These are phyloP conservation scores for Acropora yongei DNA, from an alignment of 64 coral and sea anemone genomes.

Conservation along the genomic window DNA sequence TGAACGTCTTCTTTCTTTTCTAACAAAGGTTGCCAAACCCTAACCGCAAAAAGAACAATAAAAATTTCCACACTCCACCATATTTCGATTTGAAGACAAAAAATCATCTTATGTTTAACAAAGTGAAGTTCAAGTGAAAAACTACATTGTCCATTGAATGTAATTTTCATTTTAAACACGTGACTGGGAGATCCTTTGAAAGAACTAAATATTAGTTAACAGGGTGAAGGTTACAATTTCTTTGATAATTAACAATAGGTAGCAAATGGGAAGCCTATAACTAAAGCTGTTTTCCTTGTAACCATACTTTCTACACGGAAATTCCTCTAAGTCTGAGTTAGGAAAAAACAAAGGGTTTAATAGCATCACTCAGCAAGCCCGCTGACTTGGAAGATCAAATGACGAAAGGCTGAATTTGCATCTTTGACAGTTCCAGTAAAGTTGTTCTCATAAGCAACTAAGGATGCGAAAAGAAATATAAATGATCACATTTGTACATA, in stretches of 20 bases:
- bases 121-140: background rate
- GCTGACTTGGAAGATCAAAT: background rate
- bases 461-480: background rate
- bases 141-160: background rate
- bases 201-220: too few species aligned
- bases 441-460: constrained; percentile 6
- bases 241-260: background rate
- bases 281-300: background rate
- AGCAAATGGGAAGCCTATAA: background rate
- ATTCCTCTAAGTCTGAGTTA: background rate
- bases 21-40: too few species aligned
- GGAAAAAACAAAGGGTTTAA: background rate
- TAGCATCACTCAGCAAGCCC: background rate
- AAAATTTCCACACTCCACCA: background rate
- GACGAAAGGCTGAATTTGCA: background rate
- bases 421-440: constrained; percentile 28
- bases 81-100: background rate
- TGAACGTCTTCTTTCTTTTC: too few species aligned
- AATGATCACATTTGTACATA: background rate
- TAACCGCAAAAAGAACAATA: too few species aligned
- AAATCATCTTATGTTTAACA: background rate
- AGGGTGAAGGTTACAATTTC: background rate
- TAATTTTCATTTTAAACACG: background rate
- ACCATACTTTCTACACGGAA: background rate
- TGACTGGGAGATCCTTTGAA: background rate